Evolutionary conservation across 2,113 vertebrate genomes (phyloP), one percentile per base, ranked within the genome.

Genomic region (Chauna torquata): DNA sequence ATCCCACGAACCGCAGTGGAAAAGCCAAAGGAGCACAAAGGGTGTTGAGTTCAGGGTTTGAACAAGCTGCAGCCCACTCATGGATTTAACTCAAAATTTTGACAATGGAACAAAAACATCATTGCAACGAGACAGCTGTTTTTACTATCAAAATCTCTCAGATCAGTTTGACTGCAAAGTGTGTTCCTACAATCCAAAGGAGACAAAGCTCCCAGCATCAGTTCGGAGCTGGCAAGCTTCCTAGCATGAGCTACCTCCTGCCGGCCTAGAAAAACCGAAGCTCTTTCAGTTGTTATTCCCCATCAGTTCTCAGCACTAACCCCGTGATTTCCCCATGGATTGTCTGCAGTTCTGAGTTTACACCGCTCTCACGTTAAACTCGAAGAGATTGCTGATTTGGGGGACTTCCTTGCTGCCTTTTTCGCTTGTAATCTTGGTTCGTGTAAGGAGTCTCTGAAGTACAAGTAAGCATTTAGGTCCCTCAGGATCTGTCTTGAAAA

Each of bases 71-170:
- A 96, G 81, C 92, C 91, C 85, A 93, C 93, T 92, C 95, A 95
- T 89, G 95, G 88, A 90, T 92, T 97, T 94, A 86, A 77, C 92
- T 93, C 95, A 92, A 96, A 93, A 77, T 85, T 92, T 95, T 95
- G 88, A 96, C 89, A 95, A 85, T 94, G 90, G 87, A 96, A 92
- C 94, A 96, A 94, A 95, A 97, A 94, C 81, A 91, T 96, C 78
- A 93, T 61, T 96, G 95, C 94, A 88, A 85, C 1, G 57, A 88
- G 94, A 92, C 95, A 97, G 97, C 93, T 97, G 96, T n/a, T 96
- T 96, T 95, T 92, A 91, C 95, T 92, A 96, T 90, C 95, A 94
- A 78, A 95, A 90, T 94, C 88, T 89, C 87, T 96, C 97, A 96
- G 92, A 95, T 95, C 85, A 84, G 83, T 82, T 86, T 44, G 59